These are phyloP conservation scores for Macrobrachium nipponense DNA, from an alignment of 1,140 invertebrate genomes.

Conservation along the genomic window DNA sequence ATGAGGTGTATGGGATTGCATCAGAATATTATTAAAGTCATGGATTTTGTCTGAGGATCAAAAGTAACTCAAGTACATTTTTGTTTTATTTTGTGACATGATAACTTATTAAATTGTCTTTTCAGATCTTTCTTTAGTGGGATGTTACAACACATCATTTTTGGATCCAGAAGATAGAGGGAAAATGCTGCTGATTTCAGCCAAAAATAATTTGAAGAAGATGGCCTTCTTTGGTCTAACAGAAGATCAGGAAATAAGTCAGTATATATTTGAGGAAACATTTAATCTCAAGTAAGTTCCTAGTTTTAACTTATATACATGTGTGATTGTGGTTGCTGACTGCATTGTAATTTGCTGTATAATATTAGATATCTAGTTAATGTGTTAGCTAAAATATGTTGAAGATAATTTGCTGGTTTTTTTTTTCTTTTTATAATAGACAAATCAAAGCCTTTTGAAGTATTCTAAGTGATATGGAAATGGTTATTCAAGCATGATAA, in stretches of 20 bases:
- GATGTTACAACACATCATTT: slow-evolving; percentile 91
- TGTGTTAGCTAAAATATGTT: neutral
- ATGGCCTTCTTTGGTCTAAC: slow-evolving; percentile 98
- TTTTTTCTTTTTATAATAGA: no score
- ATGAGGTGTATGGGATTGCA: no score
- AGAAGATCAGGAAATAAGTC: slow-evolving; percentile 93
- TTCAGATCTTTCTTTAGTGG: slow-evolving; percentile 86
- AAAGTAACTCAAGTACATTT: no score
- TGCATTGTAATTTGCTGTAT: no score
- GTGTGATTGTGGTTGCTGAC: neutral
- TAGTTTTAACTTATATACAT: neutral
- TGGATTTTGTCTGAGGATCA: no score
- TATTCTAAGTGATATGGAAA: no score
- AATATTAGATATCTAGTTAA: neutral
- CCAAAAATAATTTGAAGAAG: slow-evolving; percentile 91
- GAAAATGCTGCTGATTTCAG: slow-evolving; percentile 88
- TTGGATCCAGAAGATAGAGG: slow-evolving; percentile 79
- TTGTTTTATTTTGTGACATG: neutral
- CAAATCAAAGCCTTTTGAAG: no score
- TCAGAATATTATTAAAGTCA: no score
- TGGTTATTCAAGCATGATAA: no score
- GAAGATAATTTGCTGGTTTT: no score
- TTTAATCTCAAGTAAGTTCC: slow-evolving; percentile 78
- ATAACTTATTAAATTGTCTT: neutral
- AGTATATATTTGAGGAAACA: slow-evolving; percentile 97